phyloP scores from a whole-genome alignment of 2,888 invertebrate genomes.

The Imbricaverruca yamaguchii region DNA sequence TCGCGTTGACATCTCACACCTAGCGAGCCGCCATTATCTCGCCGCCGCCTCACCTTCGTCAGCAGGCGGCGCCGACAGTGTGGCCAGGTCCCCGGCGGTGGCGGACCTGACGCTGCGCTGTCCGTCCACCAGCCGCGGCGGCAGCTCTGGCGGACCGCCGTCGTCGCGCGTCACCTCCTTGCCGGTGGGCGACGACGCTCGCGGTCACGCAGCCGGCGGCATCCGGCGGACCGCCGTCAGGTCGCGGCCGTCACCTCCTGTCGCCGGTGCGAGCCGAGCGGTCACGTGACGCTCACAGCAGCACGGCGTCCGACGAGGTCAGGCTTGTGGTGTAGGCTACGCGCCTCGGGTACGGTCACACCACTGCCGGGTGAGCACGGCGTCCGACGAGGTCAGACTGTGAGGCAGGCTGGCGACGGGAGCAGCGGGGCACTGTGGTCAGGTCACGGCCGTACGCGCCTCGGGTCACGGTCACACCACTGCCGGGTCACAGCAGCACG shows the following conservation, averaged over 20 bases:
- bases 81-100: background rate
- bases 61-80: background rate
- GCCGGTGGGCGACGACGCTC: no score
- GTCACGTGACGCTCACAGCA: no score
- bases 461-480: no score
- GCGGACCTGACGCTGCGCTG: conserved; percentile 39
- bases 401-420: background rate
- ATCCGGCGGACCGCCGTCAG: background rate
- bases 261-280: background rate
- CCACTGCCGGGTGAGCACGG: background rate
- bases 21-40: no score
- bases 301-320: no score
- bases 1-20: no score
- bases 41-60: background rate
- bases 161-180: background rate
- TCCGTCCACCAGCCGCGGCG: conserved; percentile 39
- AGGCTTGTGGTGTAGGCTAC: no score
- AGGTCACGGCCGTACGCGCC: no score
- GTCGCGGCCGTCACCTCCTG: background rate
- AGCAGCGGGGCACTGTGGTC: background rate
- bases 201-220: no score
- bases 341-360: no score
- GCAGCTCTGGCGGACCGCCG: background rate
- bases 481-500: background rate
- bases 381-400: conserved; percentile 1